Evolutionary conservation across 2,113 vertebrate genomes (phyloP).

Genomic region (Scytalopus superciliaris): DNA sequence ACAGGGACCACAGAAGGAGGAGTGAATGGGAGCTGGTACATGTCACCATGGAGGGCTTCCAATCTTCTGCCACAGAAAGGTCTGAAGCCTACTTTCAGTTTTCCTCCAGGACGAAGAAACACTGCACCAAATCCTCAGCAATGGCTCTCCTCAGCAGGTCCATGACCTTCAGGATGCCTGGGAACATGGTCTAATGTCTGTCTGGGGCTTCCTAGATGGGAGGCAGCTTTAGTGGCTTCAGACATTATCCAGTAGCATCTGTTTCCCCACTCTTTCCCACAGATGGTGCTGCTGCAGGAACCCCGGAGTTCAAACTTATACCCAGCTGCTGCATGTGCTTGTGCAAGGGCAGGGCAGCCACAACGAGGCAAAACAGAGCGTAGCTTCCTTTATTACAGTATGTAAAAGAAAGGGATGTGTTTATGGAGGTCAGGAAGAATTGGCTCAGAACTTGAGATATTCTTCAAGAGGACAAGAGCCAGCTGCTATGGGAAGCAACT

Average conservation of each 20-base stretch:
- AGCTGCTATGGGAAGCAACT: slow-evolving; percentile 12
- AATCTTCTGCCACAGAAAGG: neutral
- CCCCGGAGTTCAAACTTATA: slow-evolving; percentile 23
- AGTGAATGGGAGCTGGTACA: neutral
- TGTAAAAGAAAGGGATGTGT: slow-evolving; percentile 38
- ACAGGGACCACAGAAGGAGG: neutral
- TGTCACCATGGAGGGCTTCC: neutral
- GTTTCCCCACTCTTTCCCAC: slow-evolving; percentile 3
- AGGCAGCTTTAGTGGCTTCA: neutral
- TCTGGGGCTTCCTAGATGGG: neutral
- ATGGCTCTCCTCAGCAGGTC: neutral
- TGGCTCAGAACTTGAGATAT: slow-evolving; percentile 32
- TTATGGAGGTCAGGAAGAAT: slow-evolving; percentile 36
- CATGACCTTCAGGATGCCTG: neutral
- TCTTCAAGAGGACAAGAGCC: slow-evolving; percentile 49
- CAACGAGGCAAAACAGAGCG: slow-evolving; percentile 21
- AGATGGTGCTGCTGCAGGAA: neutral
- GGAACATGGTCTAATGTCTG: neutral
- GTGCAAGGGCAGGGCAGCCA: neutral
- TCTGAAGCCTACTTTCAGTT: neutral
- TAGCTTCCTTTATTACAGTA: neutral
- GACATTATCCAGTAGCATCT: neutral
- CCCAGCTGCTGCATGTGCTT: slow-evolving; percentile 41
- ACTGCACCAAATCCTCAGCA: neutral
- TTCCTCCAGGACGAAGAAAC: neutral